Base-by-base conservation (phyloP, 1,140 invertebrate species). In the Mamestra configurata region DNA sequence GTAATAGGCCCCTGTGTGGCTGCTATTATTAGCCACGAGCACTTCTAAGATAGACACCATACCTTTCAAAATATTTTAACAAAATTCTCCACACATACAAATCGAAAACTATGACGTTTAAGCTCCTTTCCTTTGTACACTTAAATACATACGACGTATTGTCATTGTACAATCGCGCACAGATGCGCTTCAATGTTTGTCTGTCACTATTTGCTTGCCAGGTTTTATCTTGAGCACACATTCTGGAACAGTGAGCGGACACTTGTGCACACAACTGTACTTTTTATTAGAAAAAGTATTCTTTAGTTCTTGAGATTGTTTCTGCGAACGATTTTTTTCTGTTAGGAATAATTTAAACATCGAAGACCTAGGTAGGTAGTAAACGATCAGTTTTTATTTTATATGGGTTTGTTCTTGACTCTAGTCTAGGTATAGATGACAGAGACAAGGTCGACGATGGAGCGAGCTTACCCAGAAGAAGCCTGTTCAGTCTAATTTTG, bases 181-280 rank as follows among this genome's bases (percentile, higher is more conserved):
- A 71, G 68, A 71, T 71, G 46, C 68, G 27, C 40, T 3, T 46
- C 46, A 31, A 51, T 71, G 46, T 71, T 53, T 71, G 27, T 18
- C 10, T 10, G 13, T 35, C 37, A 20, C 27, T 71, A 53, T 71
- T 71, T 71, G 68, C 11, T n/a, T 27, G 20, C 22, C 5, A n/a
- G 40, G 68, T 31, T 71, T 35, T 53, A 71, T 71, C 68, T 53
- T 71, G 43, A n/a, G 24, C 46, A 53, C 46, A 71, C 68, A 71
- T 71, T 71, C 37, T 71, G 46, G 40, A 7, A 27, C 68, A 35
- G 20, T 11, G 40, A 11, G 40, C 43, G 15, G 46, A 31, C 68
- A 53, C 68, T 71, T 71, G 68, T 35, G 68, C 27, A 71, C 68
- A 71, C 68, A 71, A 53, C n/a, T 71, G 68, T 53, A 71, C 13